phyloP scores from a whole-genome alignment of 2,888 invertebrate genomes.

The Meteorus colon region DNA sequence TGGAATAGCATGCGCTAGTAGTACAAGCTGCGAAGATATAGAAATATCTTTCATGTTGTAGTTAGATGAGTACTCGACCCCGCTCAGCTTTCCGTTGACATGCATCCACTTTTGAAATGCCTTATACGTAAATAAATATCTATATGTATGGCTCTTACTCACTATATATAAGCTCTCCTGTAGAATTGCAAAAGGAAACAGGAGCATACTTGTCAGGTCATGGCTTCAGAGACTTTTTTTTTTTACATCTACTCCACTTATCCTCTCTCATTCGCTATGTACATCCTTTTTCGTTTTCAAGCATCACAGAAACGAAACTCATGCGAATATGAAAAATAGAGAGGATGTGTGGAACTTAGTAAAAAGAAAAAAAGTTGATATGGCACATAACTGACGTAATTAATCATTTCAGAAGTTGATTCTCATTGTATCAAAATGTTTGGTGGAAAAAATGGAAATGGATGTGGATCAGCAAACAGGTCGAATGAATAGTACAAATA shows the following conservation, averaged over 20 bases:
- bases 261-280: background rate
- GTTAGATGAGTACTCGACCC: slow-evolving; percentile 37
- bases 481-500: too few relatives aligned
- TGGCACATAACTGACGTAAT: background rate
- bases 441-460: too few relatives aligned
- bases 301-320: background rate
- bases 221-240: slow-evolving; percentile 9
- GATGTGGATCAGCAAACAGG: too few relatives aligned
- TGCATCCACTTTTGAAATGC: slow-evolving; percentile 39
- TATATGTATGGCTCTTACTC: slow-evolving; percentile 21
- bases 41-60: slow-evolving; percentile 40
- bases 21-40: slow-evolving; percentile 20
- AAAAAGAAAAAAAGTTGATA: background rate
- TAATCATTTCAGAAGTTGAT: background rate
- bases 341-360: too few relatives aligned
- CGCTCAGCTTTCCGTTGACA: slow-evolving; percentile 42
- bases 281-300: background rate
- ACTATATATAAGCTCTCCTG: background rate
- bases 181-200: slow-evolving; percentile 24
- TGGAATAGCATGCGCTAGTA: slow-evolving; percentile 1
- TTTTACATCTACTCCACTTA: background rate
- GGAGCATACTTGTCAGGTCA: slow-evolving; percentile 16
- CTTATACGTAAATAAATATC: background rate
- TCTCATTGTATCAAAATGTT: background rate
- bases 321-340: background rate